These are phyloP conservation scores for Porites australiensis DNA, from an alignment of 64 coral and sea anemone species.

Conservation along the genomic window DNA sequence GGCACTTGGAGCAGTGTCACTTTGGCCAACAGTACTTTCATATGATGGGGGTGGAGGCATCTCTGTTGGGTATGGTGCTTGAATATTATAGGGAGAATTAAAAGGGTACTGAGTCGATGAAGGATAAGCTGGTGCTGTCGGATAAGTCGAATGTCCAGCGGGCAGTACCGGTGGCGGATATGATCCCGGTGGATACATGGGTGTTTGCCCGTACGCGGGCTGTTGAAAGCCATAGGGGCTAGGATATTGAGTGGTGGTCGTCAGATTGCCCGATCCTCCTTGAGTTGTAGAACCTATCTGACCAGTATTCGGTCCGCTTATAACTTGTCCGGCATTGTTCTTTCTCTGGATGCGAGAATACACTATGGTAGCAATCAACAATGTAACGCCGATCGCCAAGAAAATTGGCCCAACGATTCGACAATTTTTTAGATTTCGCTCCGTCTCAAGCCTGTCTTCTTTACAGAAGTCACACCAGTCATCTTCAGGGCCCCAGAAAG, in stretches of 20 bases:
- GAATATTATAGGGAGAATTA: neutral
- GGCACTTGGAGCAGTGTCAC: neutral
- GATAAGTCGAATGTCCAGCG: neutral
- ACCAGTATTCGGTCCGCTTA: neutral
- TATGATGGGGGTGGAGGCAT: conserved; percentile 32
- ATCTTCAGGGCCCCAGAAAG: conserved; percentile 26
- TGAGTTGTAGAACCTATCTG: neutral
- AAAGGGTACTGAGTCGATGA: neutral
- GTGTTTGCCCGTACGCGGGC: neutral
- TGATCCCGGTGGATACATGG: neutral
- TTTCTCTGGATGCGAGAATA: neutral
- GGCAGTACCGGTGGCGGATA: neutral
- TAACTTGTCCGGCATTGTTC: neutral
- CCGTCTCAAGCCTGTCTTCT: conserved; percentile 22
- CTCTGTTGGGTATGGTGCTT: conserved; percentile 7
- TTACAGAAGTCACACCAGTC: conserved; percentile 56
- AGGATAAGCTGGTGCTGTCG: neutral
- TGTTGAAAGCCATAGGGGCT: neutral
- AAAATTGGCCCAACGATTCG: conserved; percentile 51
- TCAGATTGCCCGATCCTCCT: neutral
- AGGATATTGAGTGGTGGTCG: neutral
- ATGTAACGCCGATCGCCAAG: neutral
- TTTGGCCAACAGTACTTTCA: conserved; percentile 2
- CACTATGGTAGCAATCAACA: conserved; percentile 2
- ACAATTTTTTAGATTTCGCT: conserved; percentile 45